Evolutionary conservation across 2,888 invertebrate species (phyloP).

Genomic region (Gnatocerus cornutus): DNA sequence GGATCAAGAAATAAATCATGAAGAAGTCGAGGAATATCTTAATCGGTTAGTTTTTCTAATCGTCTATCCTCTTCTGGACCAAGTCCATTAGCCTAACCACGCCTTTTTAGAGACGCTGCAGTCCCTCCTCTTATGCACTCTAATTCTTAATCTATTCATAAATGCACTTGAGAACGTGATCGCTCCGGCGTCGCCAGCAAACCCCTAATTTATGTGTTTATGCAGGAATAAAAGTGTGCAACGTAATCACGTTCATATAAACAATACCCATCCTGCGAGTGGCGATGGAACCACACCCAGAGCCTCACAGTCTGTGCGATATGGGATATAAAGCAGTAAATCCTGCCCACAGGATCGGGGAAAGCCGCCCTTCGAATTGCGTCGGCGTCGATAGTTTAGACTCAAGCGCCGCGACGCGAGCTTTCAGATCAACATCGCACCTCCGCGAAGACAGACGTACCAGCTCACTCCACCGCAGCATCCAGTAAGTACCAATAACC

Average conservation of each 20-base stretch:
- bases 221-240: conserved; percentile 59
- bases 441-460: conserved; percentile 51
- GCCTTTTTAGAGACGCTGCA: conserved; percentile 68
- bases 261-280: conserved; percentile 59
- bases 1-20: not conserved
- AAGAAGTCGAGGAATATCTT: too few relatives aligned
- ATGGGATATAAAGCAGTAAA: conserved; percentile 72
- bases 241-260: conserved; percentile 59
- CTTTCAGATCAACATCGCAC: conserved; percentile 64
- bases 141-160: conserved; percentile 64
- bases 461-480: conserved; percentile 8
- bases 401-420: conserved; percentile 65
- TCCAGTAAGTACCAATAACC: conserved; percentile 26
- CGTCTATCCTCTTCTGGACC: conserved; percentile 59
- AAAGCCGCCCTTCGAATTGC: conserved; percentile 69
- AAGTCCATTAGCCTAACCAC: conserved; percentile 64
- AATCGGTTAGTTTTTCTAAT: conserved; percentile 57
- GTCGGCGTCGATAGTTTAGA: conserved; percentile 69
- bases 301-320: conserved; percentile 74
- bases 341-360: conserved; percentile 71
- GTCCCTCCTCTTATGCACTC: conserved; percentile 65
- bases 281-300: conserved; percentile 74
- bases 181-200: conserved; percentile 50
- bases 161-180: conserved; percentile 62
- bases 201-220: conserved; percentile 60